phyloP scores from a whole-genome alignment of 2,797 vertebrate species.

The Sebastes melanostomus region DNA sequence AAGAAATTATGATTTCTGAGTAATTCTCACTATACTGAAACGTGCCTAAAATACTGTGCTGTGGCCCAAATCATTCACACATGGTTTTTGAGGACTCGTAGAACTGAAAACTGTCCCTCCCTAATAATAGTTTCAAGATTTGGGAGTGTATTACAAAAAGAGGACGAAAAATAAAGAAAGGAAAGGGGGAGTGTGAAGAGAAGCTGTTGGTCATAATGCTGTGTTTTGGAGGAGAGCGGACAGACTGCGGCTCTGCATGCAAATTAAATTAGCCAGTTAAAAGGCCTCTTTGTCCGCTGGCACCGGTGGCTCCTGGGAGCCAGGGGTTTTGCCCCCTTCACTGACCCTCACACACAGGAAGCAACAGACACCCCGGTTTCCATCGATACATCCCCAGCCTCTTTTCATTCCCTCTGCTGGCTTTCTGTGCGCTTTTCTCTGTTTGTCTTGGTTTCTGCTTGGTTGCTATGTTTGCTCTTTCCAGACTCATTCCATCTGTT shows the following conservation, averaged over 20 bases:
- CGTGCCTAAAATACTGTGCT: neutral
- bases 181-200: neutral
- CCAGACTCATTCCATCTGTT: slow-evolving; percentile 19
- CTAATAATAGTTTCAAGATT: neutral
- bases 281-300: slow-evolving; percentile 77
- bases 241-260: slow-evolving; percentile 70
- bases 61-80: neutral
- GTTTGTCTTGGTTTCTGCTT: slow-evolving; percentile 43
- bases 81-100: neutral
- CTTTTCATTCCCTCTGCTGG: slow-evolving; percentile 47
- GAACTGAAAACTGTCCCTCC: neutral
- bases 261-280: slow-evolving; percentile 77
- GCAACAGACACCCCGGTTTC: slow-evolving; percentile 65
- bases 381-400: slow-evolving; percentile 46
- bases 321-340: slow-evolving; percentile 56
- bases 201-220: slow-evolving; percentile 55
- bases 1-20: slow-evolving; percentile 7
- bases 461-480: slow-evolving; percentile 43
- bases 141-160: neutral
- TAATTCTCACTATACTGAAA: neutral
- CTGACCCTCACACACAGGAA: slow-evolving; percentile 68
- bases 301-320: slow-evolving; percentile 64
- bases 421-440: slow-evolving; percentile 17
- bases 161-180: neutral
- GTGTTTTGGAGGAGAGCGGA: slow-evolving; percentile 37